These are phyloP conservation scores for Octopus bimaculoides DNA, from an alignment of 1,140 invertebrate genomes.

Conservation along the genomic window DNA sequence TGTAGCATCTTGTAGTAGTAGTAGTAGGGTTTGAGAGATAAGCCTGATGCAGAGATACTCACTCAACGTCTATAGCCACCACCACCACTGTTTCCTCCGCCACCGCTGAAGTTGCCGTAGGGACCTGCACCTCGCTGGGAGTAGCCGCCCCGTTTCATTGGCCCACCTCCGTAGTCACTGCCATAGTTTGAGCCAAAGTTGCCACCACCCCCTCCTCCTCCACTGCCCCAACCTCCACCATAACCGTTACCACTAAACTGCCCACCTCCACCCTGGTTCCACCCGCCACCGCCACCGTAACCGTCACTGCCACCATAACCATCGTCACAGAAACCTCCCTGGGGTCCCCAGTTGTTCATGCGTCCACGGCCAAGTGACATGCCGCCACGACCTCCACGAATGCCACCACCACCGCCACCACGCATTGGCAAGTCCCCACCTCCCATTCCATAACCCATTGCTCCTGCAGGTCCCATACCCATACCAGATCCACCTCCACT, in stretches of 20 bases:
- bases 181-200: conserved; percentile 35
- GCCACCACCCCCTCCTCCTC: conserved; percentile 18
- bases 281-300: conserved; percentile 15
- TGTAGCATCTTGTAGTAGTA: conserved; percentile 8
- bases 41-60: conserved; percentile 9
- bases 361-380: conserved; percentile 3
- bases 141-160: conserved; percentile 31
- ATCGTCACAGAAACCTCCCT: conserved; percentile 2
- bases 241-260: conserved; percentile 25
- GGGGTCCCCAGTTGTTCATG: neutral
- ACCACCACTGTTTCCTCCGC: neutral
- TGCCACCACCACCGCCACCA: conserved; percentile 19
- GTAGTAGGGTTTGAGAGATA: neutral
- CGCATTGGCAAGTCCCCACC: conserved; percentile 24
- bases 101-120: conserved; percentile 21
- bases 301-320: neutral
- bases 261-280: conserved; percentile 10
- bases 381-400: conserved; percentile 15
- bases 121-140: conserved; percentile 26
- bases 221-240: conserved; percentile 14
- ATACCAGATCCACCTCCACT: conserved; percentile 23
- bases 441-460: conserved; percentile 17
- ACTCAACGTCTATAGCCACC: conserved; percentile 12
- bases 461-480: conserved; percentile 6
- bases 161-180: conserved; percentile 30